Base-by-base conservation (phyloP, 2,888 invertebrate species). In the Caenorhabditis angaria region DNA sequence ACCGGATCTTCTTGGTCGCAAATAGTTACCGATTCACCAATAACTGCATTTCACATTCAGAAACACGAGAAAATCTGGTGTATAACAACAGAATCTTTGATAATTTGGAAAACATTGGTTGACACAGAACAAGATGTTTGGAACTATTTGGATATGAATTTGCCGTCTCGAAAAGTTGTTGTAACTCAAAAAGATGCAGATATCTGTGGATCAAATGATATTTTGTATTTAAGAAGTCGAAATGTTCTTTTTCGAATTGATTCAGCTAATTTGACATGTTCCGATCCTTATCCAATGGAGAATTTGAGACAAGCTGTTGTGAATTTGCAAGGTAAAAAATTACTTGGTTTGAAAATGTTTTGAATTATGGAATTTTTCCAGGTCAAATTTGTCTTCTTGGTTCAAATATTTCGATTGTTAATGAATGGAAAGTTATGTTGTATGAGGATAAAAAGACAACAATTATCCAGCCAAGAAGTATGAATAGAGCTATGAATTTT, bases 211-310 rank as follows among this genome's bases (percentile, higher is more conserved):
- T 41, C 35, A 32, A 41, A 32, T 5, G 32, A 55, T 3, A 61
- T 67, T 24, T 35, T 72, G 12, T 72, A 64, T 24, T 22, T 41
- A 10, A 50, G 64, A 14, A 20, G 64, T 8, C 47, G 32, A 14
- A 58, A 48, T 53, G 29, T 61, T 2, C 24, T 72, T 2, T 72
- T 61, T 20, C 63, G 71, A 2, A 64, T 72, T 47, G 71, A 72
- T 29, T 54, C 67, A 0, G 54, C 53, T 8, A 29, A 72, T 55
- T 59, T 66, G 71, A 55, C 54, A 72, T 66, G 2, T 28, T 72
- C 71, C n/a, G 71, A 72, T 50, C 29, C 71, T 1, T 72, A 67
- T 58, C 64, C 64, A 1, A 64, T 72, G 64, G 71, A 64, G 51
- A 72, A 72, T 61, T 59, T 72, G 12, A 63, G 61, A 32, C 64